Percentiles rank a stretch among this genome's conserved stretches.
These are phyloP conservation scores for Heliothis peltigera DNA, from an alignment of 2,888 invertebrate species.

Conservation along the genomic window DNA sequence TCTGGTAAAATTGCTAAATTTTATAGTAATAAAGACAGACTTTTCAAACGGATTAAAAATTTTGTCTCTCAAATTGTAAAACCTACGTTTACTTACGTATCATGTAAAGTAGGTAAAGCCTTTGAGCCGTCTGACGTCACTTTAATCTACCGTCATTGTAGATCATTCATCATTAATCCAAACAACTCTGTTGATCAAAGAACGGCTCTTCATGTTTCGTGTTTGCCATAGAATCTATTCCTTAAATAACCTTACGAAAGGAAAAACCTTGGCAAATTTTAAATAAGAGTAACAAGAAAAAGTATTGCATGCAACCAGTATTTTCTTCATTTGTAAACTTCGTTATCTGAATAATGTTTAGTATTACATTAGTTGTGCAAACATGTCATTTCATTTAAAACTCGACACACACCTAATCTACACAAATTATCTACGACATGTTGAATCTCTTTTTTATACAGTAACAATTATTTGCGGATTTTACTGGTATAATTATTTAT, in stretches of 20 bases:
- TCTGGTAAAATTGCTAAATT: not conserved
- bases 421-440: slow-evolving; percentile 68
- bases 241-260: slow-evolving; percentile 30
- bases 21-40: slow-evolving; percentile 4
- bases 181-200: slow-evolving; percentile 72
- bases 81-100: slow-evolving; percentile 45
- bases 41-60: slow-evolving; percentile 40
- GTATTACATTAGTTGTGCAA: slow-evolving; percentile 66
- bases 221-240: slow-evolving; percentile 37
- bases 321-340: slow-evolving; percentile 38
- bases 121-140: slow-evolving; percentile 75
- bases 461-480: slow-evolving; percentile 58
- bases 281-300: slow-evolving; percentile 35
- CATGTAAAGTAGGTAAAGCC: slow-evolving; percentile 67
- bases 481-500: slow-evolving; percentile 13
- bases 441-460: slow-evolving; percentile 63
- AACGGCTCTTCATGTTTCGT: slow-evolving; percentile 34
- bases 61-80: slow-evolving; percentile 37
- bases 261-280: slow-evolving; percentile 31
- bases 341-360: slow-evolving; percentile 51
- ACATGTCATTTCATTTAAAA: slow-evolving; percentile 75
- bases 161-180: slow-evolving; percentile 81
- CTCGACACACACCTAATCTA: slow-evolving; percentile 58
- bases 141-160: slow-evolving; percentile 72
- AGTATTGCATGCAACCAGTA: slow-evolving; percentile 14